phyloP scores from a whole-genome alignment of 2,888 invertebrate species.

The Cantharis lateralis region DNA sequence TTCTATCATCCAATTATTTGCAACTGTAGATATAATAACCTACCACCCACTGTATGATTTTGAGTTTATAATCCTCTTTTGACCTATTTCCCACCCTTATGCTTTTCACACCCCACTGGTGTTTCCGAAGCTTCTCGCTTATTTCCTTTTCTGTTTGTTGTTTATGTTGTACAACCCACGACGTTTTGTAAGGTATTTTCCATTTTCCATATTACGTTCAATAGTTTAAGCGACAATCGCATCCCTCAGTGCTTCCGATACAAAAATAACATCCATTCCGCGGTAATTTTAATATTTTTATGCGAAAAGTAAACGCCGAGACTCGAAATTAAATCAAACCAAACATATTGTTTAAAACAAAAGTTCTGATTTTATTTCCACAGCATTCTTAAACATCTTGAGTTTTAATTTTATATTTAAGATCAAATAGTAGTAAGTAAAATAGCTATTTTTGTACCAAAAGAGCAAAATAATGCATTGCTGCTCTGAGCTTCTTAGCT shows the following conservation, averaged over 20 bases:
- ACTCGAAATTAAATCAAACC: too few species aligned
- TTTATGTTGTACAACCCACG: not conserved
- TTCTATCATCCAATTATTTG: not conserved
- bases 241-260: not conserved
- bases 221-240: not conserved
- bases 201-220: not conserved
- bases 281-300: too few species aligned
- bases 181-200: not conserved
- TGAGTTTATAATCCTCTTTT: not conserved
- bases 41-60: not conserved
- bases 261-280: too few species aligned
- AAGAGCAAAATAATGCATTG: too few species aligned
- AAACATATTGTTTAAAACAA: too few species aligned
- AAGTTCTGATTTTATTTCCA: too few species aligned
- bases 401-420: too few species aligned
- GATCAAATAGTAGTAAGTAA: too few species aligned
- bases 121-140: not conserved
- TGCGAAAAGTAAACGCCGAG: too few species aligned
- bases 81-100: slow-evolving; percentile 3
- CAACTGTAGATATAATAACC: not conserved
- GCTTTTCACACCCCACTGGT: not conserved
- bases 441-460: too few species aligned
- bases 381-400: too few species aligned
- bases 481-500: too few species aligned
- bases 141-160: not conserved